Evolutionary conservation across 2,888 invertebrate genomes (phyloP).

Genomic region (Diarsia mendica): DNA sequence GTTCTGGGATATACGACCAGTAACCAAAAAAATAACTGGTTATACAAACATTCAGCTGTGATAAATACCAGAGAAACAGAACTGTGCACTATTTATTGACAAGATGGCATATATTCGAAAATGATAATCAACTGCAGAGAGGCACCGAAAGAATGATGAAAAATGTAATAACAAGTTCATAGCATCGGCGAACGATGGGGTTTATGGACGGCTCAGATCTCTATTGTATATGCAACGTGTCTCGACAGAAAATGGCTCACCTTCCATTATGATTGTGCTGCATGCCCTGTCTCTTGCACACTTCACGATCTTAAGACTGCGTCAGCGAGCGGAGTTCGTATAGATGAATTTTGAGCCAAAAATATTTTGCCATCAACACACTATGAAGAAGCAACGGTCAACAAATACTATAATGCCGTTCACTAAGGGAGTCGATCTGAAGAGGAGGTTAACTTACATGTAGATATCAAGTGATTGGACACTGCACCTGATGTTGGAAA

Average conservation of each 20-base stretch:
- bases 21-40: constrained; percentile 12
- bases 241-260: no score
- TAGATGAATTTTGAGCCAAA: no score
- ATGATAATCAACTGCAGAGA: neutral
- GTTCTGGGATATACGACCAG: constrained; percentile 35
- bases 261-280: no score
- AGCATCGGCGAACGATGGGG: no score
- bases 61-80: constrained; percentile 1
- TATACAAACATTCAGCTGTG: neutral
- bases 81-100: neutral
- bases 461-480: neutral
- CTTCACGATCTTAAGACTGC: no score
- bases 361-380: no score
- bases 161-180: neutral
- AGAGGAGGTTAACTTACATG: neutral
- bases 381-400: no score
- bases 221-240: no score
- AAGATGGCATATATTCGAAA: neutral
- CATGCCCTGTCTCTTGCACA: no score
- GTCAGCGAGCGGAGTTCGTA: no score
- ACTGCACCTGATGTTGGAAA: neutral
- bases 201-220: no score
- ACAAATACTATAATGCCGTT: no score
- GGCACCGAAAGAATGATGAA: neutral
- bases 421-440: neutral